Evolutionary conservation across 2,797 vertebrate genomes (phyloP).

Genomic region (Caiman crocodilus): DNA sequence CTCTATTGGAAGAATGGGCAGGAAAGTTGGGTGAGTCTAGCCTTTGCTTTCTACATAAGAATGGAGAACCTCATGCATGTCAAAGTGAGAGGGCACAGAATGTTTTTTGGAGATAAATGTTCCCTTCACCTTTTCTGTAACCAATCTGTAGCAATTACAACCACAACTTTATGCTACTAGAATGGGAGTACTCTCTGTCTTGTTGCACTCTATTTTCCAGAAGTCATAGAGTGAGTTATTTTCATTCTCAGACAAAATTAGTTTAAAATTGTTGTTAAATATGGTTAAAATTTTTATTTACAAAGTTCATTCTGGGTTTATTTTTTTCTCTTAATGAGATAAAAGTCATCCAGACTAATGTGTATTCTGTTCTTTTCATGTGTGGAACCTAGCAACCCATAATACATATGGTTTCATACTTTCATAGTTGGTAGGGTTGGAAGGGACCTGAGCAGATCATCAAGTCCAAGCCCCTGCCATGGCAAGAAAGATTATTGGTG

Average conservation of each 20-base stretch:
- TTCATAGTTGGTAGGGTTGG: no score
- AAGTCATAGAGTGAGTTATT: background rate
- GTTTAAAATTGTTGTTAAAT: no score
- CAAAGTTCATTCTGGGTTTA: no score
- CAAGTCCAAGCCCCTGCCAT: no score
- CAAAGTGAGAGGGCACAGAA: background rate
- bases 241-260: background rate
- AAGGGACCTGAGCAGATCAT: no score
- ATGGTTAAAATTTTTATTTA: no score
- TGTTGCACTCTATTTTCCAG: background rate
- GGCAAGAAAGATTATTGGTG: no score
- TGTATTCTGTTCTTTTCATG: background rate
- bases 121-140: background rate
- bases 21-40: constrained; percentile 72
- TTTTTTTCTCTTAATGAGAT: no score
- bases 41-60: rapidly evolving
- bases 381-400: background rate
- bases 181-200: background rate
- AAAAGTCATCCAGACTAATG: background rate
- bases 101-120: background rate
- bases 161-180: background rate
- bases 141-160: background rate
- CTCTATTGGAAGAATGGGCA: constrained; percentile 77
- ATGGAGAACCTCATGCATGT: background rate
- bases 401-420: no score